Evolutionary conservation across 2,113 vertebrate genomes (phyloP), one percentile per base, ranked within the genome.

Genomic region (Siphamia tubifer): DNA sequence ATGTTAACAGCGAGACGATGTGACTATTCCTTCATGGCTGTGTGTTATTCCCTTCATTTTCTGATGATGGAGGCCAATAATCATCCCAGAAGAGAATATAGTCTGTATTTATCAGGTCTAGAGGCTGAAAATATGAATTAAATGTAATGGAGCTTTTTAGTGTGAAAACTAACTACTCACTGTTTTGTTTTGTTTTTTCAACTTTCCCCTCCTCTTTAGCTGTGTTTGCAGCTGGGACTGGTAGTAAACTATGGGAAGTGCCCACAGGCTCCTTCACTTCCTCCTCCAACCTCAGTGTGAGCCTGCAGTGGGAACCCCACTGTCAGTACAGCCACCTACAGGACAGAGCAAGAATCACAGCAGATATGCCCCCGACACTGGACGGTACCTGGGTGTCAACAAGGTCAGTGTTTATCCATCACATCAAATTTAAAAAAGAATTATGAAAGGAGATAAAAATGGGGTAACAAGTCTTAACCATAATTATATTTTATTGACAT

Each of bases 351-450:
- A 84, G 74, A 47, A 86, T 91, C 77, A 90, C 93, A 21, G 86
- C 90, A 1, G 82, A 90, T 28, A 67, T 92, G 34, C 94, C 94
- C 2, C 94, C 94, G 3, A 91, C 81, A 35, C 86, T 97, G 44
- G 91, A 95, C 1, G 94, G 96, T 1, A 92, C 90, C 3, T 97
- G 95, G 96, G 91, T 95, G 73, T 97, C 95, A 64, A 95, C 93
- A 1, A 92, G 95, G 95, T 94, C 86, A 90, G 10, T 11, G 40
- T 20, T 10, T 11, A 8, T 2, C 1, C 3, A 4, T 4, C 39
- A 42, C 11, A 12, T 16, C 16, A 40, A 9, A 30, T 30, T n/a
- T n/a, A n/a, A n/a, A n/a, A n/a, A n/a, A n/a, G n/a, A n/a, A n/a
- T n/a, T n/a, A n/a, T n/a, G n/a, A n/a, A n/a, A n/a, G n/a, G n/a